Evolutionary conservation across 2,888 invertebrate species (phyloP), one percentile per base, ranked within the genome.

Genomic region (Sclerodermus sp.): DNA sequence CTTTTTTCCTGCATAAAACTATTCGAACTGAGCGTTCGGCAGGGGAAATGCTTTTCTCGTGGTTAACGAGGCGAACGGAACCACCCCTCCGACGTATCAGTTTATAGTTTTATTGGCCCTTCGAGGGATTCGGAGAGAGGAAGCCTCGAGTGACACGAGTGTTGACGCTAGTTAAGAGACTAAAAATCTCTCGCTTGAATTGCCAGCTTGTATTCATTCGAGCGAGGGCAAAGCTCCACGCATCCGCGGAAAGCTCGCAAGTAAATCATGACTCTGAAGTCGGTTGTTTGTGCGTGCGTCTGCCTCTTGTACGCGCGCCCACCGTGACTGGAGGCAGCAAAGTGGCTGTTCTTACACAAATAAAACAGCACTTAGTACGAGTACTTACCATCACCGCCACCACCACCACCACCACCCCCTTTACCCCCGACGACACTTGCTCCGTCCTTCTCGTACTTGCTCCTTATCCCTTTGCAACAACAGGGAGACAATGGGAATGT

Each of bases 401-500:
- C 39, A 38, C 42, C 29, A 38, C 13, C 16, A 46, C 39, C 23
- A 34, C 15, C 13, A 13, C 31, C 29, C 45, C 9, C 29, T 41
- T 15, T 10, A 13, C 43, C 12, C 43, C 12, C 34, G 15, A 45
- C 12, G 15, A n/a, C 34, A 37, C 42, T 15, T 16, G 51, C 51
- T 66, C 65, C 61, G 64, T 62, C 53, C 39, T 34, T 38, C 50
- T 34, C 41, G 16, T 29, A 10, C 34, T 23, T 42, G 12, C 14
- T 36, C 23, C 49, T 49, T 32, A 42, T 62, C 58, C 64, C 65
- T 60, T 66, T 65, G 60, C 64, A 68, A 71, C 69, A 72, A 74
- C 70, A 71, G 66, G n/a, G n/a, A 71, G 73, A 75, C 74, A 77
- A 76, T 76, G 74, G 71, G 71, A 77, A 75, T 74, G 73, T 70